Evolutionary conservation across 2,888 invertebrate species (phyloP).

Genomic region (Erannis defoliaria): DNA sequence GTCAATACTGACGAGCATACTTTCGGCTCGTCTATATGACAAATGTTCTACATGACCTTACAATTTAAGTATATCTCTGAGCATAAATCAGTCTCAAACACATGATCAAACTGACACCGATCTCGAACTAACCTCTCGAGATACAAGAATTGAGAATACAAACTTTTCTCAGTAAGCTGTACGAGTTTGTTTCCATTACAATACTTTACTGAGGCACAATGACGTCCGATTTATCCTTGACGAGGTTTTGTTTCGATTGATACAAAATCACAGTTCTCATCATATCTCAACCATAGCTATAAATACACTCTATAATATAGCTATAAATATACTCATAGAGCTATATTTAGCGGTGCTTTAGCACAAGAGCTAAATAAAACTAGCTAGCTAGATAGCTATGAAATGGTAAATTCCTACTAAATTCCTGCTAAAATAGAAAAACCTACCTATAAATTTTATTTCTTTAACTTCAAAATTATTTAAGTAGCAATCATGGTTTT

Average conservation of each 20-base stretch:
- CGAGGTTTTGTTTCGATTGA: not conserved
- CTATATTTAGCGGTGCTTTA: no score
- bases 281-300: no score
- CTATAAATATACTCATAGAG: no score
- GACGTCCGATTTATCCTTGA: not conserved
- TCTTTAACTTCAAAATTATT: no score
- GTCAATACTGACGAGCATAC: conserved; percentile 56
- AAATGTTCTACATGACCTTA: conserved; percentile 47
- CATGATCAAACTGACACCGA: conserved; percentile 79
- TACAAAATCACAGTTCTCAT: no score
- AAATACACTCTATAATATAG: no score
- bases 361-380: no score
- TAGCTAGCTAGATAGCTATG: no score
- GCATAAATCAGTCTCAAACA: conserved; percentile 78
- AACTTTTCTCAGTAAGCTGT: conserved; percentile 37
- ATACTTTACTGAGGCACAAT: not conserved
- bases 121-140: conserved; percentile 71
- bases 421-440: no score
- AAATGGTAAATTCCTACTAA: no score
- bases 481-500: no score
- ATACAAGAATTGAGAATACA: conserved; percentile 43
- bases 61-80: conserved; percentile 58
- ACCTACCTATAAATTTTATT: no score
- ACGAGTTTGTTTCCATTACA: conserved; percentile 39
- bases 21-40: conserved; percentile 56